A percentile compares a stretch with the other conserved stretches of the same genome.
Evolutionary conservation across 2,888 invertebrate species (phyloP).

Genomic region (Pterobdella sp.): DNA sequence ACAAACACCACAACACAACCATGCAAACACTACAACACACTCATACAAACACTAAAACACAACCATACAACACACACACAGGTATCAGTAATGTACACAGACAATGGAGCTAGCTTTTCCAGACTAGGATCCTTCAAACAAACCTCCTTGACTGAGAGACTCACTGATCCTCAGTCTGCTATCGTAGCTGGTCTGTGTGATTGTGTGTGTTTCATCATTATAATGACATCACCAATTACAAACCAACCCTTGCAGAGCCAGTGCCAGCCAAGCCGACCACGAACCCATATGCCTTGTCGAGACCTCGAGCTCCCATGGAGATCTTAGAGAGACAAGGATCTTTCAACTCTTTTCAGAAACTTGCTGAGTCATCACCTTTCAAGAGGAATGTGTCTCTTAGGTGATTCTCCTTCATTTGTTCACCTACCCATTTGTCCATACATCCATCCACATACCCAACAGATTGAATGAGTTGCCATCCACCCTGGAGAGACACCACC

Average conservation of each 20-base stretch:
- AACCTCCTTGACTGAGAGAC: slow-evolving; percentile 69
- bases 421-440: too few species aligned
- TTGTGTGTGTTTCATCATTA: not conserved
- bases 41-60: not conserved
- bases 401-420: too few species aligned
- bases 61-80: slow-evolving; percentile 33
- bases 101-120: slow-evolving; percentile 68
- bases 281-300: slow-evolving; percentile 60
- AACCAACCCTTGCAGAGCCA: slow-evolving; percentile 52
- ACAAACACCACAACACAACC: too few species aligned
- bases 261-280: slow-evolving; percentile 56
- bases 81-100: slow-evolving; percentile 48
- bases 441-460: too few species aligned
- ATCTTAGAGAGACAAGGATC: slow-evolving; percentile 91
- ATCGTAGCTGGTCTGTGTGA: slow-evolving; percentile 50
- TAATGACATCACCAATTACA: too few species aligned
- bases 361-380: slow-evolving; percentile 61
- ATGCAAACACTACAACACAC: not conserved
- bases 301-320: slow-evolving; percentile 84
- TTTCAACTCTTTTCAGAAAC: slow-evolving; percentile 69
- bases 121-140: slow-evolving; percentile 79
- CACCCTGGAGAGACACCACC: slow-evolving; percentile 69
- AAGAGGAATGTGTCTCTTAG: slow-evolving; percentile 91
- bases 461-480: slow-evolving; percentile 89
- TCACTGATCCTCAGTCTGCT: slow-evolving; percentile 61